phyloP scores from a whole-genome alignment of 2,797 vertebrate species.

The Intellagama lesueurii region DNA sequence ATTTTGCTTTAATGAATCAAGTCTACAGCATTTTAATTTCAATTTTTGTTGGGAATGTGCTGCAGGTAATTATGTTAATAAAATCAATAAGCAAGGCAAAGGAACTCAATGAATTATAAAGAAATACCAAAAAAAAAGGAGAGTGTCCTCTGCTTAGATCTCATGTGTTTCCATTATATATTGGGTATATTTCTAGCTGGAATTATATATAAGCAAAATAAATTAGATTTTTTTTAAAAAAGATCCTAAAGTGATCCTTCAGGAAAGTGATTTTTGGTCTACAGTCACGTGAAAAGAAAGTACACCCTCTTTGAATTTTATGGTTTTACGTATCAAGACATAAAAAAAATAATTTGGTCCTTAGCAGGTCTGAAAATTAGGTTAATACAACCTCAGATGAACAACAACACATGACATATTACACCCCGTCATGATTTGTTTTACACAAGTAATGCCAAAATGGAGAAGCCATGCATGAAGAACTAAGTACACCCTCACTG shows the following conservation, averaged over 20 bases:
- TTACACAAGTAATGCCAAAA: too few species aligned
- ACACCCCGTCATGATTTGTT: too few species aligned
- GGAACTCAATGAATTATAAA: not conserved
- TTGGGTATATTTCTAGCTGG: too few species aligned
- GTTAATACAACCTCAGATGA: too few species aligned
- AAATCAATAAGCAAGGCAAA: constrained; percentile 21
- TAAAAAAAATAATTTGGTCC: too few species aligned
- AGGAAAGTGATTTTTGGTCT: not conserved
- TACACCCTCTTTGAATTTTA: too few species aligned
- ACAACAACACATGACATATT: too few species aligned
- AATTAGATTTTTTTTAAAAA: not conserved
- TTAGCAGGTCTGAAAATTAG: too few species aligned
- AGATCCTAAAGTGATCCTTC: not conserved
- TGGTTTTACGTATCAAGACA: too few species aligned
- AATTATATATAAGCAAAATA: not conserved
- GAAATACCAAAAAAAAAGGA: not conserved
- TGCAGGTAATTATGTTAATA: constrained; percentile 11
- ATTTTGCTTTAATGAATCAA: constrained; percentile 13
- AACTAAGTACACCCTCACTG: too few species aligned
- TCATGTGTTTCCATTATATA: not conserved
- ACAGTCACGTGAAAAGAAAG: too few species aligned
- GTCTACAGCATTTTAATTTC: constrained; percentile 11
- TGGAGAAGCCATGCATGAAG: too few species aligned
- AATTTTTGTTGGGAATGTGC: constrained; percentile 10
- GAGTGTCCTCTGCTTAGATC: not conserved